These are phyloP conservation scores for Helobdella robusta DNA, from an alignment of 2,888 invertebrate species.

Conservation along the genomic window DNA sequence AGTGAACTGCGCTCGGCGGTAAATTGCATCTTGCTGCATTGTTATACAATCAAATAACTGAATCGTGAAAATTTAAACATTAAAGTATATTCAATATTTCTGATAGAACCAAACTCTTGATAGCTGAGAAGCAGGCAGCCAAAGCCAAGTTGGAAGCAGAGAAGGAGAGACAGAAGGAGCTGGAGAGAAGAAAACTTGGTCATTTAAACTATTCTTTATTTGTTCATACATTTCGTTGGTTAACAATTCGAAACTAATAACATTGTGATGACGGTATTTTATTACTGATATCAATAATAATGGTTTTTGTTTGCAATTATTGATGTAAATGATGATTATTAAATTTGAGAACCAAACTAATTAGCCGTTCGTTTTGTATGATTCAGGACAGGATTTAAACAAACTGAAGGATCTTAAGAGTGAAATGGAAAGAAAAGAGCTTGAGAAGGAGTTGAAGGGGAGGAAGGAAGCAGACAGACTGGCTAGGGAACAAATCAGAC, in stretches of 20 bases:
- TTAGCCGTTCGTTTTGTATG: no score
- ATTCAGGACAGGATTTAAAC: conserved; percentile 58
- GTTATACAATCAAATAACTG: no score
- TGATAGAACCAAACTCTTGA: no score
- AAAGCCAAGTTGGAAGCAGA: conserved; percentile 29
- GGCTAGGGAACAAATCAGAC: conserved; percentile 66
- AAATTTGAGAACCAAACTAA: neutral
- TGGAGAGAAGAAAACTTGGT: conserved; percentile 40
- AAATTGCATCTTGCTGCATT: no score
- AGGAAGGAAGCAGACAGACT: conserved; percentile 67
- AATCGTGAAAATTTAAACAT: no score
- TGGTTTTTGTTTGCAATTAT: neutral
- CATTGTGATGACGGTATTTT: no score
- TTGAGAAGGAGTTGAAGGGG: conserved; percentile 64
- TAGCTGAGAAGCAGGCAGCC: conserved; percentile 7
- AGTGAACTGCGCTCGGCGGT: no score
- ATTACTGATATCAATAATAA: neutral
- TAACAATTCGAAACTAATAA: neutral
- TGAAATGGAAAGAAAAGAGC: conserved; percentile 64
- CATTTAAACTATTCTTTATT: no score
- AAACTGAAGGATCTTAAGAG: conserved; percentile 65
- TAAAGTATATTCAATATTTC: no score
- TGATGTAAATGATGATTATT: neutral
- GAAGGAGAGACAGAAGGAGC: conserved; percentile 26
- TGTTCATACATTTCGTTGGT: no score